Conservation (phyloP, 1,140 invertebrate species). For the Orchestia grillus region DNA sequence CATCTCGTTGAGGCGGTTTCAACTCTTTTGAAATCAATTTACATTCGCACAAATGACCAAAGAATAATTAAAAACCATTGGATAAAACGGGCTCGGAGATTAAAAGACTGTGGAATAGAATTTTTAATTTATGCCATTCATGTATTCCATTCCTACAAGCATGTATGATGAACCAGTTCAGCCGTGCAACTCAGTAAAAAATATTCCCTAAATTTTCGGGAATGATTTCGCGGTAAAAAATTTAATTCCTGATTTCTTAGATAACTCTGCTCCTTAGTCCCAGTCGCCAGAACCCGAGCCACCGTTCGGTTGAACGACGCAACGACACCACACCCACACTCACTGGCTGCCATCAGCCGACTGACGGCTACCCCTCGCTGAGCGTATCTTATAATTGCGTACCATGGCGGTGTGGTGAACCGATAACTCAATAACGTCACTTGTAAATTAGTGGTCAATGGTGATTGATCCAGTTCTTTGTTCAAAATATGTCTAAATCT, state of each 20-base stretch:
- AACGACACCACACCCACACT: background rate
- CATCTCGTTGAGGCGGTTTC: too few relatives aligned
- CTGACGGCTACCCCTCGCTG: background rate
- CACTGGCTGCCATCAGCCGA: conserved; percentile 43
- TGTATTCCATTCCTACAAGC: too few relatives aligned
- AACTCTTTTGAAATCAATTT: too few relatives aligned
- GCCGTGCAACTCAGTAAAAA: too few relatives aligned
- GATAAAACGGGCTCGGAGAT: too few relatives aligned
- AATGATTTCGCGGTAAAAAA: background rate
- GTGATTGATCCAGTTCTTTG: background rate
- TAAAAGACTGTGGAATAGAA: too few relatives aligned
- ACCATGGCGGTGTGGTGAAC: background rate
- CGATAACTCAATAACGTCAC: background rate
- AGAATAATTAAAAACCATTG: too few relatives aligned
- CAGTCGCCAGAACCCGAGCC: background rate
- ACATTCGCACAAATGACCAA: too few relatives aligned
- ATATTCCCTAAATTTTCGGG: too few relatives aligned
- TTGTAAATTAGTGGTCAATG: background rate
- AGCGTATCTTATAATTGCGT: background rate
- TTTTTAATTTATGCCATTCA: too few relatives aligned
- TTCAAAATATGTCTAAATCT: background rate
- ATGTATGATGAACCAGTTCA: too few relatives aligned
- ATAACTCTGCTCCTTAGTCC: background rate
- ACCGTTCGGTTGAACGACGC: background rate
- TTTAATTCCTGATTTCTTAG: background rate